Evolutionary conservation across 2,797 vertebrate genomes (phyloP).

Genomic region (Neostethus bicornis): DNA sequence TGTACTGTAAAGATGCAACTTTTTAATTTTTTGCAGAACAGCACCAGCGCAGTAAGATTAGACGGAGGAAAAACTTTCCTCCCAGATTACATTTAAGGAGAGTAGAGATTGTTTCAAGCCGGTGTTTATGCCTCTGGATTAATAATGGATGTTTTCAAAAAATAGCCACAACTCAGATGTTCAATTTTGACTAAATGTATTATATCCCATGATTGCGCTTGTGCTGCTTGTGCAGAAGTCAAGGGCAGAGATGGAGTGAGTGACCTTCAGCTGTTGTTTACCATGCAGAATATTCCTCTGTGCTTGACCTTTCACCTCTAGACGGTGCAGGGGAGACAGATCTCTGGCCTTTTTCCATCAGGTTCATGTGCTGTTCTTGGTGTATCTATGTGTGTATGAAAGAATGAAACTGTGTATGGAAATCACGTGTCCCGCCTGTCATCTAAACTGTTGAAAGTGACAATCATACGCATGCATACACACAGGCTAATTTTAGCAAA

Average conservation of each 20-base stretch:
- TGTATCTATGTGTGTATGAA: conserved; percentile 26
- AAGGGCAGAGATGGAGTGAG: conserved; percentile 31
- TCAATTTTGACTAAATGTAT: not conserved
- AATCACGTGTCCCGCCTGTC: conserved; percentile 67
- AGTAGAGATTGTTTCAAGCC: no score
- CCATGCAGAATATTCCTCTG: conserved; percentile 70
- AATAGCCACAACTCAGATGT: not conserved
- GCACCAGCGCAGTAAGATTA: no score
- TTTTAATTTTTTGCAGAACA: no score
- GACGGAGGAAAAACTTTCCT: no score
- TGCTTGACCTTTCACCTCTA: conserved; percentile 66
- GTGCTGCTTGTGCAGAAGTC: conserved; percentile 12
- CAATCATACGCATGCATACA: not conserved
- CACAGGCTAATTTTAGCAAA: not conserved
- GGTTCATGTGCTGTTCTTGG: conserved; percentile 29
- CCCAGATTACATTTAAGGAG: no score
- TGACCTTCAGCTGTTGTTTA: conserved; percentile 76
- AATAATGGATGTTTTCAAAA: not conserved
- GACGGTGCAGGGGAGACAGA: conserved; percentile 30
- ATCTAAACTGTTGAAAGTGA: conserved; percentile 1
- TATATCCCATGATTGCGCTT: conserved; percentile 4
- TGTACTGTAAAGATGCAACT: no score
- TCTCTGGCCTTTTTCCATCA: conserved; percentile 47
- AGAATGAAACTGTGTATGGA: conserved; percentile 48
- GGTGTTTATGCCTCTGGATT: no score